These are phyloP conservation scores for Piprites chloris DNA, from an alignment of 2,113 vertebrate species.

Conservation along the genomic window DNA sequence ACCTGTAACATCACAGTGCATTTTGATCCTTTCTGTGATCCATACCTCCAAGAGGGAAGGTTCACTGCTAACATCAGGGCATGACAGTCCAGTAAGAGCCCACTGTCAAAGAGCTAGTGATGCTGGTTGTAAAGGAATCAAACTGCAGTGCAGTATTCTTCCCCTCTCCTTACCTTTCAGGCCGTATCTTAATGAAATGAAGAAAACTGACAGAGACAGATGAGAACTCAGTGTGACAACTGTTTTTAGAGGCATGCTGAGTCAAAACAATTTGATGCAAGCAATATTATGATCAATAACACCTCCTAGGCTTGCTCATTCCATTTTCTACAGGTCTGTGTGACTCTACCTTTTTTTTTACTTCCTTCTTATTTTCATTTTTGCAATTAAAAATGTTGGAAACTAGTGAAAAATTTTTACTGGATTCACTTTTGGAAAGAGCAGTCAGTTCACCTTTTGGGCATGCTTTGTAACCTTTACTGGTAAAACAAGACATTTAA, in stretches of 20 bases:
- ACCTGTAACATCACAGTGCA: not conserved
- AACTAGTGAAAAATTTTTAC: not conserved
- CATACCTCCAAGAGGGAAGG: not conserved
- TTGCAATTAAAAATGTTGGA: not conserved
- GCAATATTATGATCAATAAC: conserved; percentile 36
- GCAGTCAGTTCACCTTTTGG: not conserved
- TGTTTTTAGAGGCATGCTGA: not conserved
- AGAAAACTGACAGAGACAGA: not conserved
- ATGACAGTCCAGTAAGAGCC: not conserved
- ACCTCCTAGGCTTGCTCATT: conserved; percentile 4
- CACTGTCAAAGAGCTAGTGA: not conserved
- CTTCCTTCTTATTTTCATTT: no score
- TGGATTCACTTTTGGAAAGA: conserved; percentile 2
- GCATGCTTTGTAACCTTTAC: conserved; percentile 7
- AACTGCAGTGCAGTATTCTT: not conserved
- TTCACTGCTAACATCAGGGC: not conserved
- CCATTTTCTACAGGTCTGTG: not conserved
- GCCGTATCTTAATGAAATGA: not conserved
- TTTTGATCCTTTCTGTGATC: not conserved
- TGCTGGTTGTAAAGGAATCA: not conserved
- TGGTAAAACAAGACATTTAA: not conserved
- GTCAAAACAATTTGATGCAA: not conserved
- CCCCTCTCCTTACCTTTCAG: not conserved
- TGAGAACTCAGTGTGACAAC: conserved; percentile 3
- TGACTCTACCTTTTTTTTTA: not conserved